Percentiles rank a stretch among this genome's conserved stretches.
These are phyloP conservation scores for Lasiurus cinereus DNA, from an alignment of 2,113 vertebrate genomes.

Conservation along the genomic window DNA sequence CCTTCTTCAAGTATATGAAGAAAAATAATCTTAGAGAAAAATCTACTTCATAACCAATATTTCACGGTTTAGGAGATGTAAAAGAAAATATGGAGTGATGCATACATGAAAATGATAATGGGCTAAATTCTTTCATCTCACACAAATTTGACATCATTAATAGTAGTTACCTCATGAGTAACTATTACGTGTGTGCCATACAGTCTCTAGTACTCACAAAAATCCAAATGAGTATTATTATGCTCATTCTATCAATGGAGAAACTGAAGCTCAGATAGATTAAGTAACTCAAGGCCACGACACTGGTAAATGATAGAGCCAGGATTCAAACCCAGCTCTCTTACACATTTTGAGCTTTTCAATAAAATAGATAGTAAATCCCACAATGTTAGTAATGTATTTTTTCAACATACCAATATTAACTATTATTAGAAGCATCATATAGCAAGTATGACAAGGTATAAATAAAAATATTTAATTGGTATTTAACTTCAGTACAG, in stretches of 20 bases:
- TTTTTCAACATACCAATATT: slow-evolving; percentile 29
- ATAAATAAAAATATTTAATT: slow-evolving; percentile 29
- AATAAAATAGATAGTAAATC: slow-evolving; percentile 23
- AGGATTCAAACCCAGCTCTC: slow-evolving; percentile 24
- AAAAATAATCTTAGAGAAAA: slow-evolving; percentile 7
- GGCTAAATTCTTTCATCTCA: not conserved
- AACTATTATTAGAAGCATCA: slow-evolving; percentile 11
- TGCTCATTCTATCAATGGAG: not conserved
- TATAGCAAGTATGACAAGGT: not conserved
- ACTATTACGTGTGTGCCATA: not conserved
- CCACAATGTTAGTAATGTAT: slow-evolving; percentile 11
- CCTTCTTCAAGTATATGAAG: slow-evolving; percentile 9
- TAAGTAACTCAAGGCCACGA: slow-evolving; percentile 17
- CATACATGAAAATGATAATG: not conserved
- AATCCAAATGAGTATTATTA: not conserved
- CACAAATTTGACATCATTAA: not conserved
- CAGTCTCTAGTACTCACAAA: not conserved
- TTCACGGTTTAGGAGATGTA: slow-evolving; percentile 20
- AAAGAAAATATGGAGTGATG: slow-evolving; percentile 22
- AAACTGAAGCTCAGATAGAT: slow-evolving; percentile 20
- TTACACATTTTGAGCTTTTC: slow-evolving; percentile 38
- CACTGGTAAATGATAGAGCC: not conserved
- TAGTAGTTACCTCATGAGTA: not conserved
- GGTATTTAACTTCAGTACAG: slow-evolving; percentile 44
- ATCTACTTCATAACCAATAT: not conserved